Evolutionary conservation across 2,113 vertebrate species (phyloP).

Genomic region (Pelvicachromis taeniatus): DNA sequence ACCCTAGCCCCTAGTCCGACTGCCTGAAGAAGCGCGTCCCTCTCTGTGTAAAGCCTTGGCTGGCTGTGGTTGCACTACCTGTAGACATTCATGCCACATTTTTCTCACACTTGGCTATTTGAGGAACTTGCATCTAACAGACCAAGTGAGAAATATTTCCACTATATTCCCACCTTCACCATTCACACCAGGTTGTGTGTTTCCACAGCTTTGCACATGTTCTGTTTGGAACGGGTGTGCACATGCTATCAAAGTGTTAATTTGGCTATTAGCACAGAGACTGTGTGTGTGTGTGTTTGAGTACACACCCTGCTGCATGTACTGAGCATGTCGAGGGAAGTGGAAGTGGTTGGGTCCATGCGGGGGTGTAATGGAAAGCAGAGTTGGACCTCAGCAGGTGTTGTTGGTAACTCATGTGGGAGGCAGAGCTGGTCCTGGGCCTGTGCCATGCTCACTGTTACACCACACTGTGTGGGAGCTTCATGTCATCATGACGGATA

Average conservation of each 20-base stretch:
- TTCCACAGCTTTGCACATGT: background rate
- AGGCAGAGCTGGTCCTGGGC: constrained; percentile 19
- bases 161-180: constrained; percentile 13
- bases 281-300: background rate
- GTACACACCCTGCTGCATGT: background rate
- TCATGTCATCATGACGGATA: background rate
- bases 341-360: background rate
- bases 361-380: constrained; percentile 21
- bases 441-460: background rate
- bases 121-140: background rate
- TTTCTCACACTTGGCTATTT: constrained; percentile 11
- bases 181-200: constrained; percentile 21
- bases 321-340: background rate
- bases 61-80: constrained; percentile 32
- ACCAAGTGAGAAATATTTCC: constrained; percentile 32
- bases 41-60: background rate
- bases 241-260: background rate
- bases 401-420: constrained; percentile 27
- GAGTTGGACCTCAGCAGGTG: constrained; percentile 28
- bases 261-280: background rate
- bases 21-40: background rate
- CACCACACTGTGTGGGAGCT: constrained; percentile 2
- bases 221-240: background rate
- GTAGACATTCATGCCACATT: constrained; percentile 26
- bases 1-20: background rate